Conservation (phyloP, 2,113 vertebrate genomes). For the Cyphomyrus plagiostoma region DNA sequence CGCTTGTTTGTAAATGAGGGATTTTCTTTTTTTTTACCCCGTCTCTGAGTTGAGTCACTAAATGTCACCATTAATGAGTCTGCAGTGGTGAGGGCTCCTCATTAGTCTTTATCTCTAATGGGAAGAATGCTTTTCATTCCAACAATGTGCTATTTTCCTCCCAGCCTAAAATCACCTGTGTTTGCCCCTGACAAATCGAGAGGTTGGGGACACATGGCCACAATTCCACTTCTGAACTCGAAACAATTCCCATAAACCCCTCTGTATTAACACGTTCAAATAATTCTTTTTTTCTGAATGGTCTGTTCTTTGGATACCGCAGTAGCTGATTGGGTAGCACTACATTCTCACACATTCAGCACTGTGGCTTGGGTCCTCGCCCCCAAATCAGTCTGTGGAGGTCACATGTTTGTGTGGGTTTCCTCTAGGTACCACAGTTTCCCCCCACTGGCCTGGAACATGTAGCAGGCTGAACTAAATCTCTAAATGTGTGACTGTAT, state of each 20-base stretch:
- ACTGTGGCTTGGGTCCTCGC: neutral
- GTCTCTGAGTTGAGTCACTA: constrained; percentile 40
- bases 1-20: constrained; percentile 44
- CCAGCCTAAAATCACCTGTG: neutral
- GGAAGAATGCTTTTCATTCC: constrained; percentile 48
- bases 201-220: neutral
- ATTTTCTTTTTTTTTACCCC: constrained; percentile 3
- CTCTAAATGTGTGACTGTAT: neutral
- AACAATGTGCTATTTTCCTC: constrained; percentile 24
- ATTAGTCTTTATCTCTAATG: constrained; percentile 47
- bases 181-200: neutral
- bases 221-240: neutral
- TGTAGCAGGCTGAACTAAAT: neutral
- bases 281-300: neutral
- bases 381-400: neutral
- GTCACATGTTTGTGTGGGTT: neutral
- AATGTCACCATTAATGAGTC: constrained; percentile 59
- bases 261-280: neutral
- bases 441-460: neutral
- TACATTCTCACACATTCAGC: neutral
- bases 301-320: neutral
- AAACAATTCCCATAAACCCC: constrained; percentile 6
- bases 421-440: neutral
- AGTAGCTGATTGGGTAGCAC: neutral
- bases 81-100: constrained; percentile 48